Evolutionary conservation across 1,140 invertebrate species (phyloP).

Genomic region (Phocides pigmalion): DNA sequence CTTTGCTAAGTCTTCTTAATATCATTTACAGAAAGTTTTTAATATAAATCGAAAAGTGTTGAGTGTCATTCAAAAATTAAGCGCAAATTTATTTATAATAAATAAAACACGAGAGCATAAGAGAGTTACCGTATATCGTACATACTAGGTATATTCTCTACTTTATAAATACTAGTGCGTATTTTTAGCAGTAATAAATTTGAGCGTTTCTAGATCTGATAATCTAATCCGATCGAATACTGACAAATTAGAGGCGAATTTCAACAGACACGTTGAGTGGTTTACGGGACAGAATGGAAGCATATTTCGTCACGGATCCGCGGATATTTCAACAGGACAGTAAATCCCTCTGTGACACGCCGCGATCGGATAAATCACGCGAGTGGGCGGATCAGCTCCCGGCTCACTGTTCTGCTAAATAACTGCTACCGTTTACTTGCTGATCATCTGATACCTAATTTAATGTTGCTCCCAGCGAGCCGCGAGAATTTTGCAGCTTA

Average conservation of each 20-base stretch:
- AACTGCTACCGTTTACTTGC: conserved; percentile 80
- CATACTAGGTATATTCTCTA: neutral
- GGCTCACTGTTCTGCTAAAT: conserved; percentile 53
- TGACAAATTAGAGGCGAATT: conserved; percentile 58
- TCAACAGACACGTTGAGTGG: conserved; percentile 46
- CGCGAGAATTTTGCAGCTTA: conserved; percentile 40
- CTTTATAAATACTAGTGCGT: neutral
- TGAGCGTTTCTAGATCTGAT: conserved; percentile 24
- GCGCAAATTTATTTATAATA: too few relatives aligned
- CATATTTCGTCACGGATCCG: conserved; percentile 70
- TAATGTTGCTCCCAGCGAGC: conserved; percentile 60
- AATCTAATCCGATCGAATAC: conserved; percentile 29
- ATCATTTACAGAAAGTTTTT: too few relatives aligned
- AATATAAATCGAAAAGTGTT: too few relatives aligned
- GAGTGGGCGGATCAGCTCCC: conserved; percentile 65
- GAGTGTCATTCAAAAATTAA: too few relatives aligned
- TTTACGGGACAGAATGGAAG: conserved; percentile 62
- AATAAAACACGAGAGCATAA: too few relatives aligned
- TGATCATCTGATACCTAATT: conserved; percentile 80
- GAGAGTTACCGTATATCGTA: too few relatives aligned
- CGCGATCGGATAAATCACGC: conserved; percentile 73
- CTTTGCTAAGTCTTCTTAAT: too few relatives aligned
- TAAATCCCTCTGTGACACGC: conserved; percentile 57
- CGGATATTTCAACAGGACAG: conserved; percentile 67
- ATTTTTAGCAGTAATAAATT: conserved; percentile 22